Evolutionary conservation across 2,888 invertebrate species (phyloP), one percentile per base, ranked within the genome.

Genomic region (Oligia fasciuncula): DNA sequence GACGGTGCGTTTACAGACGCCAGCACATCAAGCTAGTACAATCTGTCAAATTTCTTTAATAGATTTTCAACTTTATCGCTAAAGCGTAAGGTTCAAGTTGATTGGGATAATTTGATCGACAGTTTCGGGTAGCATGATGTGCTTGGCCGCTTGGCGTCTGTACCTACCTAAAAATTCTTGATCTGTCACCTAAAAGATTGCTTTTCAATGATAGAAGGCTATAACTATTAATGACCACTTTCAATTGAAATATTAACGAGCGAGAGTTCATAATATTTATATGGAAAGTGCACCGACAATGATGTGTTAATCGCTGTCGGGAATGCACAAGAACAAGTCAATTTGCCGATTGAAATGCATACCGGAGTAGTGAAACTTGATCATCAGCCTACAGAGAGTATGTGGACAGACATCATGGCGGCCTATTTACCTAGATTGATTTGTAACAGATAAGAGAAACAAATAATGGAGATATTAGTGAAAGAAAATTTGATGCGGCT

Each of bases 291-390:
- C 70, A 43, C 68, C 57, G 54, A 81, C 57, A 72, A 69, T 76
- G 66, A 76, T 76, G 80, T 51, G 57, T 71, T 84, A 84, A 80
- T 84, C 67, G 73, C 51, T 65, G 35, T 54, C 17, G 66, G 49
- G 51, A 46, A 60, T 73, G 79, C 76, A 65, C 62, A 83, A 83
- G 79, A 83, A 76, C 84, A 23, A 69, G 62, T 80, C 67, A 69
- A 65, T 78, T 72, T 46, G 51, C 14, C 72, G 68, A 83, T 79
- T 51, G 80, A 51, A 83, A 79, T 43, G 62, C 54, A 77, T 77
- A 82, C 70, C 29, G 67, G 75, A 57, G 62, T 35, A 74, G 85
- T 84, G 85, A 84, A 85, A 84, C 80, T 81, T 84, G 80, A 77
- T 77, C 85, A 75, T 80, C 80, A 80, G 69, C 49, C 23, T 14